Evolutionary conservation across 2,888 invertebrate species (phyloP).

Genomic region (Drosophila sordidula): DNA sequence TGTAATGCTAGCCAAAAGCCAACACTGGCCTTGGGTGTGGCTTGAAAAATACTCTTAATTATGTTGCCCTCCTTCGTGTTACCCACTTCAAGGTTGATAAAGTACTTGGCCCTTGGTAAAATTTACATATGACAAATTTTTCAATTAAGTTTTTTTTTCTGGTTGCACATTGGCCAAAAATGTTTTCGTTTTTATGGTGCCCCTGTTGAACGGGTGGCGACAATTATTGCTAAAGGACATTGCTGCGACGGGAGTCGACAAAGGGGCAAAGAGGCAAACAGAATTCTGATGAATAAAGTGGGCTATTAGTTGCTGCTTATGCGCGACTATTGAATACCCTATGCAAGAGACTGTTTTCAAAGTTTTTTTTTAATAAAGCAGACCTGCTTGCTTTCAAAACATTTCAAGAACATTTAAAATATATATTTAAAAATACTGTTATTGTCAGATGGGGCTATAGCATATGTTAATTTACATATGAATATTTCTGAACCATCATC

Average conservation of each 20-base stretch:
- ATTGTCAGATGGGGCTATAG: no score
- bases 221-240: slow-evolving; percentile 25
- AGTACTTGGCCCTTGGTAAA: slow-evolving; percentile 5
- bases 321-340: neutral
- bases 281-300: neutral
- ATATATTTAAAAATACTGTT: no score
- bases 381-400: no score
- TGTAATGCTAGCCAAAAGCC: neutral
- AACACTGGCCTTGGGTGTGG: neutral
- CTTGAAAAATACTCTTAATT: slow-evolving; percentile 26
- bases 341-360: no score
- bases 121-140: slow-evolving; percentile 73
- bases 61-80: slow-evolving; percentile 12
- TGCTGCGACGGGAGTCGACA: slow-evolving; percentile 13
- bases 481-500: no score
- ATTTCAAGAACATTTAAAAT: no score
- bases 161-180: slow-evolving; percentile 15
- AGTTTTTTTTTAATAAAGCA: no score
- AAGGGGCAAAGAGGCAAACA: neutral
- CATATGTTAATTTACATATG: no score
- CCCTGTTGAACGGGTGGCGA: slow-evolving; percentile 20
- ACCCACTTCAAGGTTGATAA: slow-evolving; percentile 8
- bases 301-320: neutral
- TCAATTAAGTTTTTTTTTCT: slow-evolving; percentile 53
- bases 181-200: slow-evolving; percentile 17